These are phyloP conservation scores for Bilobella aurantiaca DNA, from an alignment of 1,140 invertebrate genomes.

Conservation along the genomic window DNA sequence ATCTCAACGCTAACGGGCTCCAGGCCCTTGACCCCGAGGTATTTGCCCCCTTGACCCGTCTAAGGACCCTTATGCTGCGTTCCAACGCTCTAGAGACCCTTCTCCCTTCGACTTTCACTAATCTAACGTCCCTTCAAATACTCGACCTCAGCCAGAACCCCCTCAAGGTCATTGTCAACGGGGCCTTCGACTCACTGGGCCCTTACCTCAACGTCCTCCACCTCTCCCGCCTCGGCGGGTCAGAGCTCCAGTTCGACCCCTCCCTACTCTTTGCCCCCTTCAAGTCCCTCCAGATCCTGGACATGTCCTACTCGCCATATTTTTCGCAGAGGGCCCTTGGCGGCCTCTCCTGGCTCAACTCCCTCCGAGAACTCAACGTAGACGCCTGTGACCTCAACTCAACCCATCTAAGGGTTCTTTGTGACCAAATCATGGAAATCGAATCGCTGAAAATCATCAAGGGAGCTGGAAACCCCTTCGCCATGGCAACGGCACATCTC, in stretches of 20 bases:
- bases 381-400: conserved; percentile 38
- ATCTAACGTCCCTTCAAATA: conserved; percentile 42
- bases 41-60: conserved; percentile 52
- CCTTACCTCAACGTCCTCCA: conserved; percentile 52
- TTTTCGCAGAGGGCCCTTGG: conserved; percentile 54
- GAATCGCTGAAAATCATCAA: neutral
- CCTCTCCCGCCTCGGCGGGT: conserved; percentile 53
- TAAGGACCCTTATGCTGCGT: conserved; percentile 46
- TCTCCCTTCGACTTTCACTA: conserved; percentile 38
- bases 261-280: conserved; percentile 49
- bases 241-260: conserved; percentile 39
- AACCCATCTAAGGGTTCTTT: conserved; percentile 10
- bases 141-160: conserved; percentile 70
- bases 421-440: neutral
- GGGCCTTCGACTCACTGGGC: conserved; percentile 53
- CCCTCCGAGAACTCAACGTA: conserved; percentile 53
- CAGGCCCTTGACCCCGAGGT: conserved; percentile 52
- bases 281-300: conserved; percentile 56
- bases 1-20: conserved; percentile 57
- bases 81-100: conserved; percentile 42
- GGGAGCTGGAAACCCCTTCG: neutral
- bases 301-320: conserved; percentile 60
- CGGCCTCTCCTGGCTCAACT: conserved; percentile 46
- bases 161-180: conserved; percentile 52
- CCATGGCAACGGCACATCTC: too few relatives aligned